These are phyloP conservation scores for Eupithecia tripunctaria DNA, from an alignment of 2,888 invertebrate genomes.

Conservation along the genomic window DNA sequence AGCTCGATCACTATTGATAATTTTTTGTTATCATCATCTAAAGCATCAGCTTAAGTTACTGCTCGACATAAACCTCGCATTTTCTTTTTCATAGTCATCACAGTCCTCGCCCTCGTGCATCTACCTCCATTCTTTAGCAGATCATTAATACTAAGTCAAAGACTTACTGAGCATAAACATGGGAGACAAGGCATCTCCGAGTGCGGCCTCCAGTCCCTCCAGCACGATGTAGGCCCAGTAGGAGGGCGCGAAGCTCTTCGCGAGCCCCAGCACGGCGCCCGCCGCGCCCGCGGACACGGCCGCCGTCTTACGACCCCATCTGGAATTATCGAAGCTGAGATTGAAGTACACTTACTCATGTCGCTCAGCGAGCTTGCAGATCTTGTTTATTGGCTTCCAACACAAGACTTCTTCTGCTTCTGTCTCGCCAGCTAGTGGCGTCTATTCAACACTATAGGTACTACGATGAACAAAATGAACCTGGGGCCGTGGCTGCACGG, in stretches of 20 bases:
- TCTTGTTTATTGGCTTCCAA: no score
- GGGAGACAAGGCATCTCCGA: conserved; percentile 77
- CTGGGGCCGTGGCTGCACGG: not conserved
- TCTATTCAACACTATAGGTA: not conserved
- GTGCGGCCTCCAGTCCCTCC: conserved; percentile 72
- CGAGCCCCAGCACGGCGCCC: conserved; percentile 71
- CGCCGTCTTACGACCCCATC: conserved; percentile 75
- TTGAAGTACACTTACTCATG: not conserved
- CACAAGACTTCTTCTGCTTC: not conserved
- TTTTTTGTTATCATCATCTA: not conserved
- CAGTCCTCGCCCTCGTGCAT: not conserved
- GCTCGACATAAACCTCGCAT: not conserved
- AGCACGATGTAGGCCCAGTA: conserved; percentile 71
- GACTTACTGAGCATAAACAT: conserved; percentile 78
- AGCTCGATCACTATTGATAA: not conserved
- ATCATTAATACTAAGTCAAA: not conserved
- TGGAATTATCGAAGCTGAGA: conserved; percentile 39
- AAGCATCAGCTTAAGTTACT: not conserved
- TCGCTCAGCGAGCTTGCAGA: not conserved
- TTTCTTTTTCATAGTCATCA: not conserved
- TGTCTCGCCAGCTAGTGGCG: not conserved
- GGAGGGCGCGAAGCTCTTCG: conserved; percentile 69
- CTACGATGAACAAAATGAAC: not conserved
- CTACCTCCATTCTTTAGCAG: not conserved
- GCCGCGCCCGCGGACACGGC: conserved; percentile 74